These are phyloP conservation scores for Galaxea fascicularis DNA, from an alignment of 92 coral and sea anemone species.

Conservation along the genomic window DNA sequence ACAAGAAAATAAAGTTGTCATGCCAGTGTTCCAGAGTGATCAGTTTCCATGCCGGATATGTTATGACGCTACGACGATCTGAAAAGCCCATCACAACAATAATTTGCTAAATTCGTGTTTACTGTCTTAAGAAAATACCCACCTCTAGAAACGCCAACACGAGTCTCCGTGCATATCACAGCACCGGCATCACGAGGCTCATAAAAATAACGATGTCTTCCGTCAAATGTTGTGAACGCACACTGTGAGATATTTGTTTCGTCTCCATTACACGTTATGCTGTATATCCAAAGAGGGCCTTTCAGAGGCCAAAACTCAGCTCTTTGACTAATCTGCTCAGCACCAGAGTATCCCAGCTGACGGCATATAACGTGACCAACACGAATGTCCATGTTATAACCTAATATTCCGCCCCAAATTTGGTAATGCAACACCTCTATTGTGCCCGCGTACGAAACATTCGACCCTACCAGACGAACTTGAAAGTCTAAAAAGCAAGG, in stretches of 20 bases:
- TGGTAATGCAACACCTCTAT: constrained; percentile 11
- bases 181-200: not conserved
- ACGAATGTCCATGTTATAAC: not conserved
- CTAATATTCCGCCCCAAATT: constrained; percentile 18
- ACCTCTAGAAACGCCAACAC: not conserved
- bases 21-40: no score
- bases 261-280: constrained; percentile 21
- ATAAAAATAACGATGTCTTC: not conserved
- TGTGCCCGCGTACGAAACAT: not conserved
- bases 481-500: not conserved
- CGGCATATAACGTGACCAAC: constrained; percentile 21
- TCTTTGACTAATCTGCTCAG: not conserved
- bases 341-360: constrained; percentile 17
- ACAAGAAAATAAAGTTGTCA: not conserved
- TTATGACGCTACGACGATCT: no score
- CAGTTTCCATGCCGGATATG: no score
- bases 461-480: constrained; percentile 19
- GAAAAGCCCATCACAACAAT: not conserved
- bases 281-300: constrained; percentile 15
- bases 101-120: no score
- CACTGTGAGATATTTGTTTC: constrained; percentile 3
- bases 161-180: not conserved
- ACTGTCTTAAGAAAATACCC: not conserved
- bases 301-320: not conserved
- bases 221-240: not conserved